phyloP scores from a whole-genome alignment of 2,113 vertebrate genomes.

The Hymenochirus boettgeri region DNA sequence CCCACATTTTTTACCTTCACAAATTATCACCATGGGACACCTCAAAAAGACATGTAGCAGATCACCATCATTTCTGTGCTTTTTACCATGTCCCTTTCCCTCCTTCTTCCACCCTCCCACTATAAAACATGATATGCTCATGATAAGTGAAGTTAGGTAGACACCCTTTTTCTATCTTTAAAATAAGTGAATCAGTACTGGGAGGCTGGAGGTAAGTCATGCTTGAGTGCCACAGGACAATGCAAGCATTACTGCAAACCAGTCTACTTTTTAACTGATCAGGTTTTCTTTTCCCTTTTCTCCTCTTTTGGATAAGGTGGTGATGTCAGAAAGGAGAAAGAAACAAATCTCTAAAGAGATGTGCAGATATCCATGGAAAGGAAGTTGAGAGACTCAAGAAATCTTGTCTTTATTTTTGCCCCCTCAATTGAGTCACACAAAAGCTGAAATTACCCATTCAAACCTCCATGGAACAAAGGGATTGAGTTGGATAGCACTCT shows the following conservation, averaged over 20 bases:
- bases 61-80: constrained; percentile 68
- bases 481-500: constrained; percentile 97
- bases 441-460: constrained; percentile 99
- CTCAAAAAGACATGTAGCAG: constrained; percentile 78
- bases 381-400: constrained; percentile 94
- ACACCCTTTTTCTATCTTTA: constrained; percentile 44
- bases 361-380: constrained; percentile 98
- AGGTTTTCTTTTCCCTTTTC: constrained; percentile 36
- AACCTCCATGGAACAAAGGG: constrained; percentile 90
- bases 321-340: constrained; percentile 79
- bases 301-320: constrained; percentile 46
- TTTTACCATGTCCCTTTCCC: constrained; percentile 53
- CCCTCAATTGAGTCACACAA: constrained; percentile 99
- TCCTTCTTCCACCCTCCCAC: constrained; percentile 14
- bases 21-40: constrained; percentile 96
- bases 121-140: constrained; percentile 44
- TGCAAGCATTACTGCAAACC: constrained; percentile 56
- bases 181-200: constrained; percentile 52
- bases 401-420: constrained; percentile 99
- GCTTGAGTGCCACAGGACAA: constrained; percentile 66
- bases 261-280: constrained; percentile 62
- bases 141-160: constrained; percentile 55
- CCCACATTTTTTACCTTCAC: constrained; percentile 94
- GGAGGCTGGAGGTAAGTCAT: constrained; percentile 57
- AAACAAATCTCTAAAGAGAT: constrained; percentile 76